Evolutionary conservation across 2,888 invertebrate genomes (phyloP).

Genomic region (Gordius sp.): DNA sequence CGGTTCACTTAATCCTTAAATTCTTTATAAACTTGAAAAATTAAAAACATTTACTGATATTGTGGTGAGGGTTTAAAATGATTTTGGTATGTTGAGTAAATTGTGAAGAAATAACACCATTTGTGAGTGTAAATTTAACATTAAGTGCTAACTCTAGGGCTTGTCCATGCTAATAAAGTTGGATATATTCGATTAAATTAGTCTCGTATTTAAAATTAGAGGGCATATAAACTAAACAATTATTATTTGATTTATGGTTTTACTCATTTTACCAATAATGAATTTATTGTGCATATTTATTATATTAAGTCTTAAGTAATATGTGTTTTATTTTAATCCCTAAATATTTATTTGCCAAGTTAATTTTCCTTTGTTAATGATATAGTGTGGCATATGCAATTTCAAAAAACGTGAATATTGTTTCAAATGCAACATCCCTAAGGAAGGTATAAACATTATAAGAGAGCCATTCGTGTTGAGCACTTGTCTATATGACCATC

Average conservation of each 20-base stretch:
- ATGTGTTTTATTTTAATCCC: background rate
- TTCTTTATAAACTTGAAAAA: background rate
- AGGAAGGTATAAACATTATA: background rate
- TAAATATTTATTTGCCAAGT: background rate
- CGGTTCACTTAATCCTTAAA: no score
- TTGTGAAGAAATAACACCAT: no score
- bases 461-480: background rate
- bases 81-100: background rate
- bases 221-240: no score
- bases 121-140: no score
- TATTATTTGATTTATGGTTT: no score
- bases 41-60: background rate
- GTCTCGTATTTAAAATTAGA: no score
- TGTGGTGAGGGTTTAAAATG: background rate
- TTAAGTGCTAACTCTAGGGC: no score
- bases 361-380: background rate
- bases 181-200: background rate
- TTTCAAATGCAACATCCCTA: background rate
- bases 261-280: no score
- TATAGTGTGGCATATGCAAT: slow-evolving; percentile 2
- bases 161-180: no score
- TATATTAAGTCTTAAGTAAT: no score
- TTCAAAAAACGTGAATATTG: background rate
- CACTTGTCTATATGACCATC: background rate
- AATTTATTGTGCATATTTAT: no score